Conservation (phyloP, 2,113 vertebrate species). For the Bettongia penicillata region DNA sequence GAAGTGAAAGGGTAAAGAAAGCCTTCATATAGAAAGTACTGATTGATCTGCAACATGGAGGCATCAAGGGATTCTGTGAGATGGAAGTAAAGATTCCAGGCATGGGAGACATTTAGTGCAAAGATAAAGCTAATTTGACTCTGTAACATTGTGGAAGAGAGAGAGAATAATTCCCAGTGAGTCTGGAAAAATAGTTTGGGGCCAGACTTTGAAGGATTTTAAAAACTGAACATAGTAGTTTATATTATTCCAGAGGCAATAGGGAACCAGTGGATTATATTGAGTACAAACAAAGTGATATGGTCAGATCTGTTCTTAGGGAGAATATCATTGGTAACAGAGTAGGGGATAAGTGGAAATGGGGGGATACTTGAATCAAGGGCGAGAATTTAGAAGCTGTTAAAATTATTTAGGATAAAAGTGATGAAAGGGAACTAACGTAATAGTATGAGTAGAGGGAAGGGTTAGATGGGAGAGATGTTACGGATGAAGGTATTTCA, state of each 20-base stretch:
- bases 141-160: not conserved
- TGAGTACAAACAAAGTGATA: not conserved
- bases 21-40: not conserved
- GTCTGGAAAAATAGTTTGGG: not conserved
- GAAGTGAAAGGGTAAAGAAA: not conserved
- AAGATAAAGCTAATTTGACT: not conserved
- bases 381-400: not conserved
- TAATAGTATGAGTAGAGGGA: not conserved
- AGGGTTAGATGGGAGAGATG: not conserved
- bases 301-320: not conserved
- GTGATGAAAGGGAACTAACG: not conserved
- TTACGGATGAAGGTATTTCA: not conserved
- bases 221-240: not conserved
- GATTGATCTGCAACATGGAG: not conserved
- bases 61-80: not conserved
- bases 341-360: not conserved
- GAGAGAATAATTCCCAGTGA: not conserved
- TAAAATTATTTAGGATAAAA: not conserved
- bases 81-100: not conserved
- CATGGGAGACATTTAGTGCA: not conserved
- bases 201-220: not conserved
- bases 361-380: not conserved
- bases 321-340: not conserved
- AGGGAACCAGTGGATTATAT: not conserved
- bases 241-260: not conserved